phyloP scores from a whole-genome alignment of 30 jellyfish, hydroid and myxozoan species.

The Cassiopea xamachana region DNA sequence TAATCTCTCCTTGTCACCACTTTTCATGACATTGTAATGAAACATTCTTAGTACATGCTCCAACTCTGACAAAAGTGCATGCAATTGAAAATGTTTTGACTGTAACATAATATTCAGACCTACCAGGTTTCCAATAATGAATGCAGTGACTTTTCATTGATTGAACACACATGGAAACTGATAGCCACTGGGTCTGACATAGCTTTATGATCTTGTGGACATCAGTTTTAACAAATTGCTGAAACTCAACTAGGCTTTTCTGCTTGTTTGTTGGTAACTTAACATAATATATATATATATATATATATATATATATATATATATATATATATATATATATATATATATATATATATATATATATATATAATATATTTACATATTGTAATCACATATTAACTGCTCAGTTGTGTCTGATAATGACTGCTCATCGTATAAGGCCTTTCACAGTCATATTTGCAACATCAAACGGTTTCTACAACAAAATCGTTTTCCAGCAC shows the following conservation, averaged over 20 bases:
- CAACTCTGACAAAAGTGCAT: conserved; percentile 52
- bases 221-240: conserved; percentile 46
- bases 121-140: conserved; percentile 52
- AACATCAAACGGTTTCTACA: too few relatives aligned
- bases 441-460: too few relatives aligned
- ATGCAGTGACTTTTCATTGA: conserved; percentile 13
- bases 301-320: too few relatives aligned
- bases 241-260: conserved; percentile 43
- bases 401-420: conserved; percentile 44
- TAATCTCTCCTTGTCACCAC: conserved; percentile 5
- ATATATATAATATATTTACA: too few relatives aligned
- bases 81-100: conserved; percentile 52
- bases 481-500: too few relatives aligned
- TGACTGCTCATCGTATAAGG: conserved; percentile 33
- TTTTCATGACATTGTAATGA: conserved; percentile 18
- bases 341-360: too few relatives aligned
- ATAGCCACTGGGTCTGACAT: conserved; percentile 63
- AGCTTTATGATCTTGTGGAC: conserved; percentile 59
- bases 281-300: too few relatives aligned
- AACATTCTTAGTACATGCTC: conserved; percentile 49
- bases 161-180: conserved; percentile 38
- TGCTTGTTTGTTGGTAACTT: conserved; percentile 53
- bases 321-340: too few relatives aligned
- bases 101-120: conserved; percentile 49
- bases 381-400: conserved; percentile 18